These are phyloP conservation scores for Samia ricini DNA, from an alignment of 1,140 invertebrate species.

Conservation along the genomic window DNA sequence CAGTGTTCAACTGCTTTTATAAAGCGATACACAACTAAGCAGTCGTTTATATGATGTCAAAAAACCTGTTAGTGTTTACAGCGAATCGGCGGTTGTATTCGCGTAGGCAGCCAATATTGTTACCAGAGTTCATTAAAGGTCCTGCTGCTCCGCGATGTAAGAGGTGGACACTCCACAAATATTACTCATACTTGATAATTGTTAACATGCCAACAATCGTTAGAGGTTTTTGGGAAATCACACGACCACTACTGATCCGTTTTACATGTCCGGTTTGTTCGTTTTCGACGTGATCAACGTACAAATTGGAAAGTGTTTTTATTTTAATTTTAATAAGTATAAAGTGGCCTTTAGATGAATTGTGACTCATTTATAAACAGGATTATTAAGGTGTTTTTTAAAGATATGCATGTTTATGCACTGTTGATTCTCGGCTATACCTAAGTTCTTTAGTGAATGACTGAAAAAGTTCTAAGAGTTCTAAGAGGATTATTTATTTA, in stretches of 20 bases:
- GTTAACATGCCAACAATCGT: conserved; percentile 17
- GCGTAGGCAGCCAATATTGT: conserved; percentile 47
- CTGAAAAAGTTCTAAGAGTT: too few relatives aligned
- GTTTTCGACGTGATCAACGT: neutral
- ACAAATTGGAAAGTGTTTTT: neutral
- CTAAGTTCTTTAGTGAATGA: too few relatives aligned
- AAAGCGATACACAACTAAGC: conserved; percentile 70
- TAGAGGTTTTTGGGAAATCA: conserved; percentile 34
- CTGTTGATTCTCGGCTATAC: too few relatives aligned
- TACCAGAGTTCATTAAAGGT: conserved; percentile 39
- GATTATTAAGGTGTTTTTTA: neutral
- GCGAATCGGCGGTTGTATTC: conserved; percentile 54
- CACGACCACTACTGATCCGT: neutral
- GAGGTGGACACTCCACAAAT: conserved; percentile 29
- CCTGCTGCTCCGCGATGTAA: conserved; percentile 29
- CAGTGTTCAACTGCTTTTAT: conserved; percentile 54
- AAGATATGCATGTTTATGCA: neutral
- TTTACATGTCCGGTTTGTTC: neutral
- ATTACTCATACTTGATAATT: conserved; percentile 38
- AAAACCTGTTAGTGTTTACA: conserved; percentile 66
- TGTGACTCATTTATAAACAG: neutral
- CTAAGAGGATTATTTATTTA: too few relatives aligned
- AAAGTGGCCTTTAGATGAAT: neutral
- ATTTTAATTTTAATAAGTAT: neutral
- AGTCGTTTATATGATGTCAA: conserved; percentile 46